Percentiles rank a stretch among this genome's conserved stretches.
phyloP scores from a whole-genome alignment of 2,113 vertebrate species.

The Thryonomys swinderianus region DNA sequence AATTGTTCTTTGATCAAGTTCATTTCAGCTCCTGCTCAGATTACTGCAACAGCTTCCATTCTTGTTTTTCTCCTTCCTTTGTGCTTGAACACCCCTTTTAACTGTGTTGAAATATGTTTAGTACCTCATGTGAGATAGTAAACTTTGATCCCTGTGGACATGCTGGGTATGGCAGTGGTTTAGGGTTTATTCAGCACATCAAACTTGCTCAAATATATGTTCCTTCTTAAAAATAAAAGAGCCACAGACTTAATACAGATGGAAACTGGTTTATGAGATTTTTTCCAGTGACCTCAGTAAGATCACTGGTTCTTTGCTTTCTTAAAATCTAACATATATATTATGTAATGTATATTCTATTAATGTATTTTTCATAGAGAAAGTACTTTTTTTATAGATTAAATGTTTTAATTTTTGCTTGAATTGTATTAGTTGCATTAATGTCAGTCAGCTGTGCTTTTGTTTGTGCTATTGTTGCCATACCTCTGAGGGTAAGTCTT shows the following conservation, averaged over 20 bases:
- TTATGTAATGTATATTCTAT: not conserved
- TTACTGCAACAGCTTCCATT: not conserved
- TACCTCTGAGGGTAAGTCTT: not conserved
- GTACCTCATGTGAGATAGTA: not conserved
- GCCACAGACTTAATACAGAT: not conserved
- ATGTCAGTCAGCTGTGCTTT: conserved; percentile 7
- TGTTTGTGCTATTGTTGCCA: conserved; percentile 26
- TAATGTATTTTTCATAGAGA: not conserved
- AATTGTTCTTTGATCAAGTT: not conserved
- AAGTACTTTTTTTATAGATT: not conserved
- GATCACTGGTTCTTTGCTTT: not conserved
- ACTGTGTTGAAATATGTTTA: not conserved
- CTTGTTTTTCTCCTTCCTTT: not conserved
- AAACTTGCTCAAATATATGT: not conserved
- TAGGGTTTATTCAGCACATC: not conserved
- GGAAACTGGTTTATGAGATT: conserved; percentile 9
- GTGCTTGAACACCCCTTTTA: not conserved
- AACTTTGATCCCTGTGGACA: not conserved
- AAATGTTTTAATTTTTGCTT: conserved; percentile 31
- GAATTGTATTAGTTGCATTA: not conserved
- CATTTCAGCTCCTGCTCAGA: not conserved
- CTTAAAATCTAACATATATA: not conserved
- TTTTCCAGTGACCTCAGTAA: not conserved
- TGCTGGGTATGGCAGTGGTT: not conserved
- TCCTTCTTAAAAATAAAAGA: not conserved